These are phyloP conservation scores for Bolborhynchus lineola DNA, from an alignment of 2,113 vertebrate genomes.

Conservation along the genomic window DNA sequence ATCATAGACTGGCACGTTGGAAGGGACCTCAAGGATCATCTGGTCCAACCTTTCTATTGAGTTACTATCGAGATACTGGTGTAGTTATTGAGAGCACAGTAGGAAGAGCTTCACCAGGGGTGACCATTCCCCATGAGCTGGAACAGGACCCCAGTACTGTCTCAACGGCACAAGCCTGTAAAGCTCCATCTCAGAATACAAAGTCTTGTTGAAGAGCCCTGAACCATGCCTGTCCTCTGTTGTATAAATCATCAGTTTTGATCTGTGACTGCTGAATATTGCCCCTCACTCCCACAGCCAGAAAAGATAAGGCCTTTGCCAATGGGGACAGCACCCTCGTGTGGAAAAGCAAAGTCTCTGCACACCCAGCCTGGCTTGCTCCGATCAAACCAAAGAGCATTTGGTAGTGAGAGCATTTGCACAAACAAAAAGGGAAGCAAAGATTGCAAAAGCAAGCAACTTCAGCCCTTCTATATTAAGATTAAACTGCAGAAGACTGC, in stretches of 20 bases:
- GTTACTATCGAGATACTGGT: background rate
- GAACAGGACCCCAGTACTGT: background rate
- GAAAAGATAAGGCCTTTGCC: background rate
- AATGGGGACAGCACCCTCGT: background rate
- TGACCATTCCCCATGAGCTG: background rate
- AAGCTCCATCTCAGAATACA: background rate
- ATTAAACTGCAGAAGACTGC: background rate
- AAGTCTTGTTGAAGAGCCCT: background rate
- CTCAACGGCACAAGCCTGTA: background rate
- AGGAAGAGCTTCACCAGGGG: background rate
- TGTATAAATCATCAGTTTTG: background rate
- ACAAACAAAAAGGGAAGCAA: background rate
- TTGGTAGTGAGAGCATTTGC: background rate
- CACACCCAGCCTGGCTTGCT: background rate
- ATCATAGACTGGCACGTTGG: background rate
- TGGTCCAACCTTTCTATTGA: background rate
- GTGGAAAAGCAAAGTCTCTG: background rate
- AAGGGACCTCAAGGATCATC: background rate
- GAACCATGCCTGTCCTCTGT: fast-evolving
- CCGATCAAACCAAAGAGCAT: background rate
- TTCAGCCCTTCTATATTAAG: background rate
- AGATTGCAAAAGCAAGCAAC: background rate
- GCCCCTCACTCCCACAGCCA: background rate
- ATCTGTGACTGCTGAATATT: background rate
- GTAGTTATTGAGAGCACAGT: background rate